These are phyloP conservation scores for Macrostomum lignano DNA, from an alignment of 1,140 invertebrate species.

Conservation along the genomic window DNA sequence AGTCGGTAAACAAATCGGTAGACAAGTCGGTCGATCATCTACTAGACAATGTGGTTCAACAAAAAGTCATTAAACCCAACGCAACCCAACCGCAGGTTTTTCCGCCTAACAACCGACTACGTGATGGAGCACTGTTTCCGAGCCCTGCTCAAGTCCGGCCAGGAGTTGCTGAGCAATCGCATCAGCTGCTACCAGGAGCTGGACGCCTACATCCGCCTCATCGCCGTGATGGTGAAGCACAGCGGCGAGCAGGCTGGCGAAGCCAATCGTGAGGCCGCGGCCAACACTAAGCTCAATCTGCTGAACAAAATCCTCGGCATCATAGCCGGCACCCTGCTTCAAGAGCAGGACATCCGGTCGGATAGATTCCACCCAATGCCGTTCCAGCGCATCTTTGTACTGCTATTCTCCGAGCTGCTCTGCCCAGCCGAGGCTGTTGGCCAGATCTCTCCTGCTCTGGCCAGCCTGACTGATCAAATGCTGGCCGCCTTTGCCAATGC, in stretches of 20 bases:
- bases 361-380: slow-evolving; percentile 78
- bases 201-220: slow-evolving; percentile 72
- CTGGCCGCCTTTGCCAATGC: slow-evolving; percentile 8
- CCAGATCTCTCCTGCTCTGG: not conserved
- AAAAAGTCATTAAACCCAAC: no score
- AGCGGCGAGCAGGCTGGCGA: slow-evolving; percentile 49
- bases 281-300: slow-evolving; percentile 68
- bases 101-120: no score
- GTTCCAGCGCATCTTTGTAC: slow-evolving; percentile 83
- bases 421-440: slow-evolving; percentile 48
- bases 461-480: not conserved
- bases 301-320: slow-evolving; percentile 83
- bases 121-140: no score
- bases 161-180: no score
- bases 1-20: no score
- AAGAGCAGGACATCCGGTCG: slow-evolving; percentile 59
- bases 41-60: no score
- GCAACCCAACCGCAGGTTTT: no score
- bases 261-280: slow-evolving; percentile 22
- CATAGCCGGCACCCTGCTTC: slow-evolving; percentile 63
- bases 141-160: no score
- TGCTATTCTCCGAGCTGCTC: slow-evolving; percentile 82
- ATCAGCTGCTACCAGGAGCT: no score
- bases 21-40: no score
- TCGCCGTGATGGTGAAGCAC: slow-evolving; percentile 79